phyloP scores from a whole-genome alignment of 2,888 invertebrate genomes.

The Alloscopus bannaensis region DNA sequence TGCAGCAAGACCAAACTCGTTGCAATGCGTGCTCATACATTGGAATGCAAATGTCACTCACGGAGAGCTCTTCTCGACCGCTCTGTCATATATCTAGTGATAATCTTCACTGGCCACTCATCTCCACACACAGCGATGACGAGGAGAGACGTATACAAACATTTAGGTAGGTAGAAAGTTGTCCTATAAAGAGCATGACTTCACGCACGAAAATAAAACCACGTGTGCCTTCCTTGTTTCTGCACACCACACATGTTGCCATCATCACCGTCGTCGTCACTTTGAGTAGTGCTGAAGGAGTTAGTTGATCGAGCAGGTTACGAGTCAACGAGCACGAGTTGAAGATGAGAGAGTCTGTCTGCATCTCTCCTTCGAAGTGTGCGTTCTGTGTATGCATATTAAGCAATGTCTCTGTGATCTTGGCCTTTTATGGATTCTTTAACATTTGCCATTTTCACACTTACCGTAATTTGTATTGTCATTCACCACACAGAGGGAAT shows the following conservation, averaged over 20 bases:
- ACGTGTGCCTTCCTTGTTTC: conserved; percentile 15
- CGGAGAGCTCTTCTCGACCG: not conserved
- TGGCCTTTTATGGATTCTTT: too few species aligned
- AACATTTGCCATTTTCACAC: too few species aligned
- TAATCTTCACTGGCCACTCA: conserved; percentile 3
- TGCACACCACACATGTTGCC: not conserved
- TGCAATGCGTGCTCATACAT: too few species aligned
- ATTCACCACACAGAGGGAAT: not conserved
- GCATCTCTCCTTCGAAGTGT: not conserved
- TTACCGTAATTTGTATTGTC: not conserved
- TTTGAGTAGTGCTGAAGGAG: not conserved
- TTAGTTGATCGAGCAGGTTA: not conserved
- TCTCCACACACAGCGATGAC: not conserved
- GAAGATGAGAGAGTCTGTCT: not conserved
- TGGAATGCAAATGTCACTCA: not conserved
- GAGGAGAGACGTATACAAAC: too few species aligned
- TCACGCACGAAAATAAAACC: conserved; percentile 47
- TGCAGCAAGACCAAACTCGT: too few species aligned
- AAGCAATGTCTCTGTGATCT: too few species aligned
- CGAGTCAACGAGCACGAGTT: not conserved
- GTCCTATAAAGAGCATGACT: conserved; percentile 25
- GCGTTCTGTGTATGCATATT: too few species aligned
- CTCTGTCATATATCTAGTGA: not conserved
- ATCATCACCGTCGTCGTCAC: not conserved
- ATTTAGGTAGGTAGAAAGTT: too few species aligned